Percentiles rank a stretch among this genome's conserved stretches.
These are phyloP conservation scores for Oscheius sp. DNA, from an alignment of 2,888 invertebrate genomes.

Conservation along the genomic window DNA sequence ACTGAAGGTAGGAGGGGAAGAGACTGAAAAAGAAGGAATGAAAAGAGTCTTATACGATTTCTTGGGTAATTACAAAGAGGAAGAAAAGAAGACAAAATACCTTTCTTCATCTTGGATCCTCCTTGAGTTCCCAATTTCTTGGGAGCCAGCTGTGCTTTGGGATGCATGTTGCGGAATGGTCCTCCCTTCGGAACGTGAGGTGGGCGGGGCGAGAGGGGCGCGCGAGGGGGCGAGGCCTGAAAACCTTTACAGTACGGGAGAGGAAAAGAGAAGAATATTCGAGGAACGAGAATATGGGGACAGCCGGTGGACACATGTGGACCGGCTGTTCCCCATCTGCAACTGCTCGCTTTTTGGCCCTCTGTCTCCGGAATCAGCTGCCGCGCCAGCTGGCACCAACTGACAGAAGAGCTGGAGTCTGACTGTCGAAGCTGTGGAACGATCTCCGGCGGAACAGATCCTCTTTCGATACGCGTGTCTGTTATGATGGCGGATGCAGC, in stretches of 20 bases:
- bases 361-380: constrained; percentile 29
- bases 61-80: background rate
- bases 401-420: constrained; percentile 22
- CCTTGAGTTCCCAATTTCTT: constrained; percentile 26
- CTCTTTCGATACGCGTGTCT: constrained; percentile 11
- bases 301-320: constrained; percentile 26
- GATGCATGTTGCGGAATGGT: constrained; percentile 31
- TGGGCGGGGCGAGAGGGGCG: background rate
- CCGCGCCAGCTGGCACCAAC: constrained; percentile 26
- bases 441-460: constrained; percentile 16
- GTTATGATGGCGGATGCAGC: constrained; percentile 1
- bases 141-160: constrained; percentile 17
- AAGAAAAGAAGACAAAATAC: background rate
- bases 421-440: too few species aligned
- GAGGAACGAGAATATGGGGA: constrained; percentile 14
- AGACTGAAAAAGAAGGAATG: constrained; percentile 11
- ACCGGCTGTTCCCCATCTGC: constrained; percentile 26
- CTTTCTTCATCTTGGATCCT: constrained; percentile 19
- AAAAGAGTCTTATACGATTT: background rate
- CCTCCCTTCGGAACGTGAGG: background rate
- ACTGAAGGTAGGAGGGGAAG: constrained; percentile 24
- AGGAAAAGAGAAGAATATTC: background rate
- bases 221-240: background rate
- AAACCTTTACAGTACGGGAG: constrained; percentile 6
- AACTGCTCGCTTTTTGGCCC: constrained; percentile 26